phyloP scores from a whole-genome alignment of 1,140 invertebrate genomes.

The Drosophila kikkawai region DNA sequence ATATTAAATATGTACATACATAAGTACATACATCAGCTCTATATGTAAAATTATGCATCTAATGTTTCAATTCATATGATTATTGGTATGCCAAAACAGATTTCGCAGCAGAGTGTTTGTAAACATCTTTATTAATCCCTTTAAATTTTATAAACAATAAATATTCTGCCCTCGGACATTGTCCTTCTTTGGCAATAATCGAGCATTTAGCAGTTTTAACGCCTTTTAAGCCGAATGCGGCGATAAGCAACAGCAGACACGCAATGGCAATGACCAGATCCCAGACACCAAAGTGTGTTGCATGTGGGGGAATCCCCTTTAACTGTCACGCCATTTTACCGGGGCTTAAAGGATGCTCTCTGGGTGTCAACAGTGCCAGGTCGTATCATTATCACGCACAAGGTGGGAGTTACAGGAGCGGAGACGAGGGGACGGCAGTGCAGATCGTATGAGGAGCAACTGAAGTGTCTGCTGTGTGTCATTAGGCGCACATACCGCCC shows the following conservation, averaged over 20 bases:
- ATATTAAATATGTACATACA: background rate
- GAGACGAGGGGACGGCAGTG: background rate
- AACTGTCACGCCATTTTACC: constrained; percentile 62
- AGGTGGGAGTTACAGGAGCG: background rate
- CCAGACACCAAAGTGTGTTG: constrained; percentile 43
- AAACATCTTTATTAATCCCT: background rate
- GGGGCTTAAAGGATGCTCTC: constrained; percentile 63
- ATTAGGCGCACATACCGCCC: constrained; percentile 62
- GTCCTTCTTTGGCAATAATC: constrained; percentile 61
- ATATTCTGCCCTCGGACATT: constrained; percentile 11
- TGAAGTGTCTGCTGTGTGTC: constrained; percentile 58
- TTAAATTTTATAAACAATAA: constrained; percentile 2
- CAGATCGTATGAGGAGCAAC: constrained; percentile 43
- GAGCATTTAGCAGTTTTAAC: constrained; percentile 75
- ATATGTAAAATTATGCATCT: background rate
- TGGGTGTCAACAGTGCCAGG: constrained; percentile 54
- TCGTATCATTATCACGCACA: constrained; percentile 75
- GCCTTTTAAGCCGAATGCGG: constrained; percentile 53
- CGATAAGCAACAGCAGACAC: constrained; percentile 63
- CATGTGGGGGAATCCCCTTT: constrained; percentile 56
- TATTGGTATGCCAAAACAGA: background rate
- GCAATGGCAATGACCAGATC: constrained; percentile 51
- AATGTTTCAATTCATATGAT: background rate
- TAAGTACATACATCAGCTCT: background rate
- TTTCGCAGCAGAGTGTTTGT: background rate